Evolutionary conservation across 2,113 vertebrate genomes (phyloP).

Genomic region (Cebidichthys violaceus): DNA sequence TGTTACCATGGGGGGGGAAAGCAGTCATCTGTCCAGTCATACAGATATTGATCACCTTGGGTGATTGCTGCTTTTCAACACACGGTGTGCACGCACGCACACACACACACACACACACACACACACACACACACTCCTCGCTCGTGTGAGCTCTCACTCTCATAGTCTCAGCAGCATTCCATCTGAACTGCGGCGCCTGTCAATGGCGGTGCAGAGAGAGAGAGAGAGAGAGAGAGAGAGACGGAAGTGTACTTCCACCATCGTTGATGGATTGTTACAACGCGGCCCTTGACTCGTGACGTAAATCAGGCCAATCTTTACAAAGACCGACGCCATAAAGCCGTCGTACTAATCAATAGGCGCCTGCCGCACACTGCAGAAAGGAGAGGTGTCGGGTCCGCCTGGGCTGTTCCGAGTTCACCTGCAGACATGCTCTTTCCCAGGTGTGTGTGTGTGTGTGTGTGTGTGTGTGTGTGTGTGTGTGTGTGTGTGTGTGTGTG

Average conservation of each 20-base stretch:
- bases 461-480: conserved; percentile 25
- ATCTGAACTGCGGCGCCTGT: conserved; percentile 40
- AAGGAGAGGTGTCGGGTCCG: conserved; percentile 17
- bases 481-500: conserved; percentile 23
- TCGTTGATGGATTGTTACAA: conserved; percentile 55
- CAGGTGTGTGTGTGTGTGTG: conserved; percentile 19
- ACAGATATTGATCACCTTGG: conserved; percentile 68
- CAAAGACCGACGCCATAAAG: conserved; percentile 34
- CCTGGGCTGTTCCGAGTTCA: neutral
- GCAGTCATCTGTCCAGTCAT: conserved; percentile 56
- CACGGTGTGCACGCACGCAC: neutral
- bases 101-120: too few relatives aligned
- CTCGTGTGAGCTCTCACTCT: conserved; percentile 3
- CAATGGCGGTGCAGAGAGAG: conserved; percentile 36
- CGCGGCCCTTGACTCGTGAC: conserved; percentile 48
- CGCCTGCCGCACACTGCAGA: conserved; percentile 10
- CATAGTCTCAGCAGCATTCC: conserved; percentile 47
- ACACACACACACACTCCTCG: conserved; percentile 8
- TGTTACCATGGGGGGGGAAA: conserved; percentile 77
- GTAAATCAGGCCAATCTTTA: conserved; percentile 64
- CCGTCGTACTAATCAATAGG: conserved; percentile 25
- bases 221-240: conserved; percentile 50
- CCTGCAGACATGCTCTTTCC: conserved; percentile 19
- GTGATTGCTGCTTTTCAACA: conserved; percentile 53
- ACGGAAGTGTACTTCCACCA: conserved; percentile 46